phyloP scores from a whole-genome alignment of 2,113 vertebrate species.

The Nesoenas mayeri region DNA sequence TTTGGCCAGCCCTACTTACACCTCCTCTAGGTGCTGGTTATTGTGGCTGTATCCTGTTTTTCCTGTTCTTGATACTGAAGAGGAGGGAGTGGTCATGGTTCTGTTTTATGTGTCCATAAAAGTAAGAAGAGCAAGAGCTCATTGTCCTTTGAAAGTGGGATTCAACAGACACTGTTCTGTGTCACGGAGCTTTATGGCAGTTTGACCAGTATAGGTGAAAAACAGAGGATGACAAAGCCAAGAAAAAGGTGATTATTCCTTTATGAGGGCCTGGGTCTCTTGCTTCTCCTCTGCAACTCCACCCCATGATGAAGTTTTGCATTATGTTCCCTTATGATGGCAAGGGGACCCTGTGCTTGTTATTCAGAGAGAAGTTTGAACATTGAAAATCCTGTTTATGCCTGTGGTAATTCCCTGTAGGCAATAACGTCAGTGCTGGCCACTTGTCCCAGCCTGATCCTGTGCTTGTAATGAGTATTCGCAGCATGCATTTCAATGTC shows the following conservation, averaged over 20 bases:
- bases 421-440: conserved; percentile 64
- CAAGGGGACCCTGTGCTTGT: neutral
- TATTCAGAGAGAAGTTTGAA: conserved; percentile 3
- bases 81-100: neutral
- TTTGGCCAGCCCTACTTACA: neutral
- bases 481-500: conserved; percentile 68
- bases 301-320: neutral
- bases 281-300: neutral
- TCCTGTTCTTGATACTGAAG: neutral
- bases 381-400: conserved; percentile 49
- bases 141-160: neutral
- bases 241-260: neutral
- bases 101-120: neutral
- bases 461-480: conserved; percentile 67
- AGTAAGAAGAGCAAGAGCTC: neutral
- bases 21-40: neutral
- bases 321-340: neutral
- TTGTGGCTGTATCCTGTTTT: neutral
- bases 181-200: neutral
- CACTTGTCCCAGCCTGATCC: conserved; percentile 66
- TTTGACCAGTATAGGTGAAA: neutral
- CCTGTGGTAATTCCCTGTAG: conserved; percentile 60
- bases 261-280: neutral
- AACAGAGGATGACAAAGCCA: neutral
- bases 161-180: neutral